These are phyloP conservation scores for Pemphredon lugubris DNA, from an alignment of 2,888 invertebrate genomes.

Conservation along the genomic window DNA sequence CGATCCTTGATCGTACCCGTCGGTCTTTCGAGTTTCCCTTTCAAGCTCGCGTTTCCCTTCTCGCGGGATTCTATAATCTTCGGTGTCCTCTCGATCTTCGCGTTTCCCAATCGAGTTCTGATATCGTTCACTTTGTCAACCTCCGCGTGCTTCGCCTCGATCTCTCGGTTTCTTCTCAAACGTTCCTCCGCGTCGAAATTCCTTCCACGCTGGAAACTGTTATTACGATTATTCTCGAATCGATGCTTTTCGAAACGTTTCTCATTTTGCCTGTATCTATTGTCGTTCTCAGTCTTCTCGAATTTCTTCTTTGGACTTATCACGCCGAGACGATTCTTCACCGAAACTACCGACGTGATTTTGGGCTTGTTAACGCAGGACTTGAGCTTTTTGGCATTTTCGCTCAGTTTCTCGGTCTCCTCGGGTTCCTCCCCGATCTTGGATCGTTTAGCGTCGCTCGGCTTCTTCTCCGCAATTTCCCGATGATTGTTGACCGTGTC, in stretches of 20 bases:
- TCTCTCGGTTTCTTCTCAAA: constrained; percentile 41
- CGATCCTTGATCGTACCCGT: constrained; percentile 72
- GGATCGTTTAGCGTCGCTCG: constrained; percentile 61
- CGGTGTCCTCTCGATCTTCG: constrained; percentile 54
- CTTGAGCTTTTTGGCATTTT: constrained; percentile 63
- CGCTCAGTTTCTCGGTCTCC: constrained; percentile 17
- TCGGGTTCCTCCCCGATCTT: too few species aligned
- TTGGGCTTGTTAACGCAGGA: constrained; percentile 76
- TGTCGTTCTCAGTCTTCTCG: constrained; percentile 50
- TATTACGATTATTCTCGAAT: constrained; percentile 53
- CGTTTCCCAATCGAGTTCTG: constrained; percentile 52
- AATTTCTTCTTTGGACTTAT: constrained; percentile 70
- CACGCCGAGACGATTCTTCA: constrained; percentile 74
- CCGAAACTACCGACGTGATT: constrained; percentile 77
- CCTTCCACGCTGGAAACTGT: constrained; percentile 51
- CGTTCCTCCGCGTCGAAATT: constrained; percentile 48
- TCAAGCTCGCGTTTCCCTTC: constrained; percentile 33
- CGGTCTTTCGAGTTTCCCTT: constrained; percentile 38
- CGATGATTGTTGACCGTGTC: constrained; percentile 56
- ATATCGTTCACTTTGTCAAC: constrained; percentile 48
- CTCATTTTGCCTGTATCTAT: constrained; percentile 53
- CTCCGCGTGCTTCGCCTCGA: constrained; percentile 33
- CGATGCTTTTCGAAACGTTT: constrained; percentile 58
- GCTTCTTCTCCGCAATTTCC: constrained; percentile 74
- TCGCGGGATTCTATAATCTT: constrained; percentile 54